Evolutionary conservation across 2,888 invertebrate genomes (phyloP).

Genomic region (Gari tellinella): DNA sequence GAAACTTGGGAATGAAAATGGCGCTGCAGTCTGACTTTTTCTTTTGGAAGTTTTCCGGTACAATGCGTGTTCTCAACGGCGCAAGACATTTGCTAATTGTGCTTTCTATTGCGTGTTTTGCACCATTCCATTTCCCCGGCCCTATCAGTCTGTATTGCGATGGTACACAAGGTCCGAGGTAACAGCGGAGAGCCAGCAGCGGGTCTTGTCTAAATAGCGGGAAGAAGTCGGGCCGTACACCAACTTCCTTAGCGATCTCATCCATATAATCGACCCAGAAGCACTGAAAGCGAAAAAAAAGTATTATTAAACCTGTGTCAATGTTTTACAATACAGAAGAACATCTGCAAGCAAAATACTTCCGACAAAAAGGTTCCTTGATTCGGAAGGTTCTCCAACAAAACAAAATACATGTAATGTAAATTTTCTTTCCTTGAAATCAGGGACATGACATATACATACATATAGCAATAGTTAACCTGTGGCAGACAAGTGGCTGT

Average conservation of each 20-base stretch:
- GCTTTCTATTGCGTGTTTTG: conserved; percentile 61
- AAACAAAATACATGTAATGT: no score
- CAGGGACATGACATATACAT: no score
- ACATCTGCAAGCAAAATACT: no score
- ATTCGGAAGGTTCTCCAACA: no score
- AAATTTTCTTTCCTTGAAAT: no score
- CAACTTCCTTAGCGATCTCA: conserved; percentile 76
- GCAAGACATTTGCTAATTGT: conserved; percentile 52
- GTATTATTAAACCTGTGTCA: background rate
- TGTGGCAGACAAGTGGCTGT: no score
- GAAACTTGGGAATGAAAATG: conserved; percentile 46
- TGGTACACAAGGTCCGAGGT: conserved; percentile 80
- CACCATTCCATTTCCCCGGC: conserved; percentile 74
- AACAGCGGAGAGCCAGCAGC: conserved; percentile 74
- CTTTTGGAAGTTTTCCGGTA: conserved; percentile 49
- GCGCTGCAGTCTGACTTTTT: conserved; percentile 14
- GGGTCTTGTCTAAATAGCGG: conserved; percentile 70
- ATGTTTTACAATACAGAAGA: no score
- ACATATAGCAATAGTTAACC: no score
- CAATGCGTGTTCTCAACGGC: conserved; percentile 53
- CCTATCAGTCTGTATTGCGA: conserved; percentile 81
- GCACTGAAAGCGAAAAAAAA: conserved; percentile 69
- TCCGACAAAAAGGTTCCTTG: no score
- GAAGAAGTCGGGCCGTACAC: conserved; percentile 74
- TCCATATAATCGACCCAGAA: conserved; percentile 83